Base-by-base conservation (phyloP, 2,113 vertebrate species). In the Upupa epops region DNA sequence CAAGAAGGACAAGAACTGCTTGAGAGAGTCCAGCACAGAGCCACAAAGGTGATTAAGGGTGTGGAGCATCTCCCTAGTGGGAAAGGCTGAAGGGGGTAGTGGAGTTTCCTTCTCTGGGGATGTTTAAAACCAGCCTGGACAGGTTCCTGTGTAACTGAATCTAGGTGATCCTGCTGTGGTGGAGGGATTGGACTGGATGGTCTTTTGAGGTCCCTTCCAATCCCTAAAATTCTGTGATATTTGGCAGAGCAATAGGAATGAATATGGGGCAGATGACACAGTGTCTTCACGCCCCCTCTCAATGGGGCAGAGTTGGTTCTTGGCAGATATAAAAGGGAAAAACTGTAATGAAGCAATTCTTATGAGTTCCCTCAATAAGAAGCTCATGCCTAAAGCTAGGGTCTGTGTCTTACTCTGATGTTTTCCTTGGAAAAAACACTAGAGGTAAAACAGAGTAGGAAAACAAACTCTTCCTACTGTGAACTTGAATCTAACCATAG, bases 211-310 rank as follows among this genome's bases (percentile, higher is more conserved):
- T 42, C 40, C 40, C 40, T 42, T 42, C 40, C 40, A 42, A 42
- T 15, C 40, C 40, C 40, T 42, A 42, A 42, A 11, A 42, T 42
- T 15, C 40, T 42, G 15, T 42, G 40, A 42, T 42, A n/a, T 42
- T 42, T 76, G 54, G 19, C 19, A 73, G 45, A 49, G n/a, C 5
- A 31, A 1, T 26, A 26, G 15, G 4, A 28, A 3, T 12, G 21
- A 31, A 21, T 0, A 0, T 7, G 5, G 19, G 46, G 4, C 26
- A 59, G 55, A 42, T 5, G 37, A 19, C 20, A 34, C 12, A 34
- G 17, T 6, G 5, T 58, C 19, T 81, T 40, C 42, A 32, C 11
- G 21, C 1, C 5, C 11, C 42, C 46, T 48, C 19, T 48, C 18
- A 0, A 2, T n/a, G 48, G 36, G 42, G 9, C 45, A 64, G 45